Conservation (phyloP, 1,140 invertebrate genomes). For the Drosophila watanabei region DNA sequence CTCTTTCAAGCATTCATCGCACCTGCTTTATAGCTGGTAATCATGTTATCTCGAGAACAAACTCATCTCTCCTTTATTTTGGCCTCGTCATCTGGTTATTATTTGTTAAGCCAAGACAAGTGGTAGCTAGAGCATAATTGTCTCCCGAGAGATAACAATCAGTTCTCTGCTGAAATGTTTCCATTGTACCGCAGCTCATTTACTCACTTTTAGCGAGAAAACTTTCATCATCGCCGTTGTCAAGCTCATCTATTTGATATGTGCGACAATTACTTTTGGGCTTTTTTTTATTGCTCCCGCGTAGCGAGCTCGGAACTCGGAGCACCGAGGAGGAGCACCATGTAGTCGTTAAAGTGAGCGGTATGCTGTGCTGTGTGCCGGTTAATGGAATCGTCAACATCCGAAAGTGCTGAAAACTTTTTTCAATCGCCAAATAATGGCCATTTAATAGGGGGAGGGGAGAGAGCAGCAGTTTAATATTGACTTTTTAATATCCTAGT, state of each 20-base stretch:
- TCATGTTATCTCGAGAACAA: constrained; percentile 10
- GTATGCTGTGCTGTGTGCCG: not conserved
- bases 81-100: constrained; percentile 1
- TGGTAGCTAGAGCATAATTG: constrained; percentile 31
- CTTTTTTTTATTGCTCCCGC: constrained; percentile 28
- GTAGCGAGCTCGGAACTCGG: not conserved
- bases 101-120: constrained; percentile 19
- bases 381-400: constrained; percentile 26
- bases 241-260: constrained; percentile 43
- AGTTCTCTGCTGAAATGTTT: constrained; percentile 19
- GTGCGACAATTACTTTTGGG: constrained; percentile 45
- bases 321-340: constrained; percentile 12
- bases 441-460: not conserved
- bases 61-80: not conserved
- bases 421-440: constrained; percentile 17
- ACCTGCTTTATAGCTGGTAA: constrained; percentile 3
- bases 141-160: constrained; percentile 29
- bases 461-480: not conserved
- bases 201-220: constrained; percentile 36
- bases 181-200: constrained; percentile 33
- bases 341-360: constrained; percentile 3
- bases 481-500: not conserved
- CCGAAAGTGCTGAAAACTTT: constrained; percentile 20
- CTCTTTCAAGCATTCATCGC: not conserved
- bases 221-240: constrained; percentile 47